Base-by-base conservation (phyloP, 2,797 vertebrate species). In the Myotis findleyi region DNA sequence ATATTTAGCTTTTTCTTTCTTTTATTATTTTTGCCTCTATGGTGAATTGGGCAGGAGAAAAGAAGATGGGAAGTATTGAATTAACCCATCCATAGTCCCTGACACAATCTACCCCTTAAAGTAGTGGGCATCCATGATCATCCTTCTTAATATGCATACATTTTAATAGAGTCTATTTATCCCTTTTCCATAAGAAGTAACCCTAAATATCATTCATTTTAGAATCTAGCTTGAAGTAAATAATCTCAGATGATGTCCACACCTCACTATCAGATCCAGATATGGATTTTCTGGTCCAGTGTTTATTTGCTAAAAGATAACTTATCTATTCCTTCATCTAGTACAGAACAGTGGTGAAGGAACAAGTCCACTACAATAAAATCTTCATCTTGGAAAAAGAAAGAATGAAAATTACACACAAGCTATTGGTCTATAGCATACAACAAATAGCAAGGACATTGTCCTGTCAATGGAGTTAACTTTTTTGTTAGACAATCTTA, bases 201-300 rank as follows among this genome's bases (percentile, higher is more conserved):
- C 3, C 13, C 9, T 23, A 59, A 30, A 62, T 77, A 44, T 30
- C 8, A 89, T 87, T 93, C 64, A 44, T 68, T 88, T 95, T 59
- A 59, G 84, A 62, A 53, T 82, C 21, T 53, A 53, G 13, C 17
- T 86, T 66, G 44, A 92, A 95, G 49, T n/a, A 3, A 14, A 23
- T 10, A 5, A 55, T 59, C 18, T 66, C 27, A 44, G 20, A 47
- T 91, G 79, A 66, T 8, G 10, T 69, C 49, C 2, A 10, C 27
- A 18, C 14, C 47, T 92, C 16, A 36, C 6, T 9, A 25, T 89
- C 44, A 33, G 30, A 59, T 72, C 62, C 38, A 93, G 51, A 79
- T 85, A 27, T 89, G 9, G 18, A 84, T 81, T 87, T 96, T 89
- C 64, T 93, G 72, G 49, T 81, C 62, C 47, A 59, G 41, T 94